phyloP scores from a whole-genome alignment of 2,888 invertebrate species.

The Pachycephus smyrnensis region DNA sequence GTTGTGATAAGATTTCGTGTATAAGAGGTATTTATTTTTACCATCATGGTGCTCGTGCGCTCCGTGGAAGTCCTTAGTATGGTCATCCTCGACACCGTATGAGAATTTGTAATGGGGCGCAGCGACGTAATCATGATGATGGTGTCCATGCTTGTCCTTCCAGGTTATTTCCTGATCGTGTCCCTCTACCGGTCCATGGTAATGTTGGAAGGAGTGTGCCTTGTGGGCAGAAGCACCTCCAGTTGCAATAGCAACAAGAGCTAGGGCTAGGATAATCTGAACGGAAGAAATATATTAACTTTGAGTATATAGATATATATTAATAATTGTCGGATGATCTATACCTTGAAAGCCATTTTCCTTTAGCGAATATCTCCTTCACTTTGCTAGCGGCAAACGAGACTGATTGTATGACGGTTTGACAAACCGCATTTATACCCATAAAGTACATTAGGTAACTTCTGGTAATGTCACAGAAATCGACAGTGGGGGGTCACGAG shows the following conservation, averaged over 20 bases:
- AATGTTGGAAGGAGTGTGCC: slow-evolving; percentile 37
- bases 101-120: slow-evolving; percentile 35
- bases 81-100: slow-evolving; percentile 36
- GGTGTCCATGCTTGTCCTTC: slow-evolving; percentile 38
- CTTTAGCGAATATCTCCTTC: not conserved
- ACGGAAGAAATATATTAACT: slow-evolving; percentile 7
- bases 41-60: slow-evolving; percentile 35
- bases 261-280: slow-evolving; percentile 16
- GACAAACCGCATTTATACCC: not conserved
- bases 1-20: not conserved
- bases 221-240: slow-evolving; percentile 16
- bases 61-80: slow-evolving; percentile 36
- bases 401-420: not conserved
- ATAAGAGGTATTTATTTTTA: slow-evolving; percentile 7
- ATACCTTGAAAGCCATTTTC: not conserved
- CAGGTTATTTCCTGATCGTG: slow-evolving; percentile 32
- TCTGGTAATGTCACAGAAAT: not conserved
- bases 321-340: not conserved
- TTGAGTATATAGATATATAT: not conserved
- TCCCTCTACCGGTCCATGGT: slow-evolving; percentile 35
- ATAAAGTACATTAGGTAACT: not conserved
- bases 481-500: not conserved
- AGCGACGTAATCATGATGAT: slow-evolving; percentile 37
- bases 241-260: slow-evolving; percentile 17
- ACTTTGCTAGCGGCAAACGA: not conserved